phyloP scores from a whole-genome alignment of 2,113 vertebrate genomes.

The Acanthochromis polyacanthus region DNA sequence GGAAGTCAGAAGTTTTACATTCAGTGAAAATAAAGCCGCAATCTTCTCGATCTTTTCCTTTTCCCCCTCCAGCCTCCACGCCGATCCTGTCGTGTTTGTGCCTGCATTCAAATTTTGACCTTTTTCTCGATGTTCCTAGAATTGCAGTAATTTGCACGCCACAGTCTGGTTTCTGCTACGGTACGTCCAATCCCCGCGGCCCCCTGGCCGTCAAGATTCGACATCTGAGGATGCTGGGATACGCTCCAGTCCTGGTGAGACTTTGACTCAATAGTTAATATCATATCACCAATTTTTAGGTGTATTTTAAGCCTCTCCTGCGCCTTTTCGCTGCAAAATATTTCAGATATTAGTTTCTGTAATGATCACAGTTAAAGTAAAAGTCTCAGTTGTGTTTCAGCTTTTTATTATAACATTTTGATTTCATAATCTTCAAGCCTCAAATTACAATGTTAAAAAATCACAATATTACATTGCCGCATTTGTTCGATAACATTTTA shows the following conservation, averaged over 20 bases:
- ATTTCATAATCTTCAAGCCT: no score
- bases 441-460: no score
- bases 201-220: conserved; percentile 87
- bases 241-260: conserved; percentile 89
- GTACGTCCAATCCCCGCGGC: conserved; percentile 85
- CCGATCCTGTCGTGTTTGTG: not conserved
- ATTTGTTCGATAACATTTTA: no score
- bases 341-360: not conserved
- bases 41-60: not conserved
- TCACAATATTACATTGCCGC: no score
- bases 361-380: not conserved
- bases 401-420: no score
- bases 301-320: no score
- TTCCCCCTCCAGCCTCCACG: not conserved
- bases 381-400: no score
- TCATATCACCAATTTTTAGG: no score
- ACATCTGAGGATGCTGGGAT: conserved; percentile 90
- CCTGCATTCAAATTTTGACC: conserved; percentile 17
- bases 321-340: not conserved
- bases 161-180: conserved; percentile 83
- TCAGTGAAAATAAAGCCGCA: conserved; percentile 1
- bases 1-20: not conserved
- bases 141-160: conserved; percentile 87
- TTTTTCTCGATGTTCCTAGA: conserved; percentile 75
- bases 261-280: not conserved